Conservation (phyloP, 2,797 vertebrate species). For the Oreonectes daqikongensis region DNA sequence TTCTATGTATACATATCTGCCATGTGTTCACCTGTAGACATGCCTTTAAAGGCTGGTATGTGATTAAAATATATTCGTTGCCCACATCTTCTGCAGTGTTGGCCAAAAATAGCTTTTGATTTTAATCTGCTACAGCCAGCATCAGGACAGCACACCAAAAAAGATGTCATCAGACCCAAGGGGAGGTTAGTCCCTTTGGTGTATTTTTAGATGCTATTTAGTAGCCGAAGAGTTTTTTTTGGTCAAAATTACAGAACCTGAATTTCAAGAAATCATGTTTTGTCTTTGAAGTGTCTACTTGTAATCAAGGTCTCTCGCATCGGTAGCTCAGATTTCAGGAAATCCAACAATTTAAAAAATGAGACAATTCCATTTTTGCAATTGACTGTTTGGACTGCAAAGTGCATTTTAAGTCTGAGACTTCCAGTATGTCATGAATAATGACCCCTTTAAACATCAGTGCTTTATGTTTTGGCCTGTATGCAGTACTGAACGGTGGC, state of each 20-base stretch:
- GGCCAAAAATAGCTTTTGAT: constrained; percentile 51
- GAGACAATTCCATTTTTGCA: background rate
- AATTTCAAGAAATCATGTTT: background rate
- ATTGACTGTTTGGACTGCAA: background rate
- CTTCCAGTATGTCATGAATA: background rate
- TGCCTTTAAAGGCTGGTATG: constrained; percentile 38
- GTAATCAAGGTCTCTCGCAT: background rate
- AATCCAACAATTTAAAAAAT: no score
- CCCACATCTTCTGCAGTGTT: constrained; percentile 36
- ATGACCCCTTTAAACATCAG: constrained; percentile 6
- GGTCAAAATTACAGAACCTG: constrained; percentile 11
- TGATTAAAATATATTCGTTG: constrained; percentile 38
- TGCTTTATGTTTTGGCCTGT: background rate
- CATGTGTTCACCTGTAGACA: constrained; percentile 22
- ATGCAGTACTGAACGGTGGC: background rate
- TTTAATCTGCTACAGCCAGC: constrained; percentile 46
- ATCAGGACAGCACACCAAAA: constrained; percentile 28
- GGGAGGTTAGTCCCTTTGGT: background rate
- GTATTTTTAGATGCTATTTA: constrained; percentile 36
- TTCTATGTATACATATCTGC: constrained; percentile 44
- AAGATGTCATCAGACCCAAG: constrained; percentile 34
- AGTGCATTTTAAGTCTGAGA: background rate
- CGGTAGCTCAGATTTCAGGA: background rate
- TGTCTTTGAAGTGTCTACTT: no score
- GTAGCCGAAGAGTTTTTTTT: background rate